Evolutionary conservation across 2,113 vertebrate genomes (phyloP).

Genomic region (Hypomesus transpacificus): DNA sequence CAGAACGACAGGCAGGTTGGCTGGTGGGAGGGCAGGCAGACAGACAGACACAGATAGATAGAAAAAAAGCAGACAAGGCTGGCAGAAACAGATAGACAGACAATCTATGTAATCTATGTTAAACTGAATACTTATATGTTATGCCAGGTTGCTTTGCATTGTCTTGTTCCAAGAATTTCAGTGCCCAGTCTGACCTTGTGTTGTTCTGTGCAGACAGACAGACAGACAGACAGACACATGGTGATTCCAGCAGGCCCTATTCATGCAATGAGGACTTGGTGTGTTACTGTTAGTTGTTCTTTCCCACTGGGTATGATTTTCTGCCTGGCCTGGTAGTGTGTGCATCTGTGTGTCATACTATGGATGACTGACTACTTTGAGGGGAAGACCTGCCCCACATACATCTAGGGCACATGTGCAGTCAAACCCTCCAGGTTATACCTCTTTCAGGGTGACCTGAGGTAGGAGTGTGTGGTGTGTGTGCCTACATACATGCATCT

Average conservation of each 20-base stretch:
- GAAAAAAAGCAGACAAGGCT: no score
- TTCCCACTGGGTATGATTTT: conserved; percentile 63
- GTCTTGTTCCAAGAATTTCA: no score
- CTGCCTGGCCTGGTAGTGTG: conserved; percentile 66
- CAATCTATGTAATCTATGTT: no score
- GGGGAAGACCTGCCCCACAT: conserved; percentile 60
- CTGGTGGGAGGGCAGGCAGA: no score
- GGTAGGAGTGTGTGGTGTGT: conserved; percentile 21
- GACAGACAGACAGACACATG: neutral
- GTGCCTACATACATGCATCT: conserved; percentile 6
- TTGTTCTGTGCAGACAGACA: no score
- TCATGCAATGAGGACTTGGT: conserved; percentile 41
- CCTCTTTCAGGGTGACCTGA: conserved; percentile 31
- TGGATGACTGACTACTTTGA: conserved; percentile 46
- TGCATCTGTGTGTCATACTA: conserved; percentile 50
- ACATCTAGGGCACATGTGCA: conserved; percentile 32
- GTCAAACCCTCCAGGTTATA: conserved; percentile 52
- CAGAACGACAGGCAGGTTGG: no score
- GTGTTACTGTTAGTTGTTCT: conserved; percentile 71
- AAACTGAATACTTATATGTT: no score
- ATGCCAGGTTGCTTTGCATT: no score
- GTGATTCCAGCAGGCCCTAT: conserved; percentile 51
- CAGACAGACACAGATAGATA: no score
- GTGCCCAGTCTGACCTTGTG: no score
- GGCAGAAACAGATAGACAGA: no score